Conservation (phyloP, 23 tunicate genomes). For the Ascidia mentula region DNA sequence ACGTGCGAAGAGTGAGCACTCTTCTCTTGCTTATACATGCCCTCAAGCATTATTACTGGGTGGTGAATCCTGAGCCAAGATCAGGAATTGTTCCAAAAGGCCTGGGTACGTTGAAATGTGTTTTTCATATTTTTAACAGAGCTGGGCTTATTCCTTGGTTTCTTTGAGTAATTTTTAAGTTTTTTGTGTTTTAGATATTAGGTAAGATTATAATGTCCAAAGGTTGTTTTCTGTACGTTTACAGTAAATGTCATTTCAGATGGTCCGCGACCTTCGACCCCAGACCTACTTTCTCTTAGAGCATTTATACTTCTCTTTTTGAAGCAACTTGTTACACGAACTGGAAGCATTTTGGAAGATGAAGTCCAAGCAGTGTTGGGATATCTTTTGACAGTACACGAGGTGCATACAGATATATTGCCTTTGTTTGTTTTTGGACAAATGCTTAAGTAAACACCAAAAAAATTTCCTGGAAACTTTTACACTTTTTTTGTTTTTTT, state of each 20-base stretch:
- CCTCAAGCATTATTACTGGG: slow-evolving; percentile 98
- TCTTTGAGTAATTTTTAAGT: too few relatives aligned
- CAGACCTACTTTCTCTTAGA: slow-evolving; percentile 78
- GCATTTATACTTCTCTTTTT: slow-evolving; percentile 92
- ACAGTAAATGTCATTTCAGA: slow-evolving; percentile 32
- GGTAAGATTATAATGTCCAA: too few relatives aligned
- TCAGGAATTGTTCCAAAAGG: slow-evolving; percentile 91
- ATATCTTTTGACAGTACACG: slow-evolving; percentile 92
- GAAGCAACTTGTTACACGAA: slow-evolving; percentile 87
- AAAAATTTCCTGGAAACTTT: too few relatives aligned
- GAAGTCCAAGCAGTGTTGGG: slow-evolving; percentile 88
- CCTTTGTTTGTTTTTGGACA: background rate
- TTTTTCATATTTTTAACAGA: too few relatives aligned
- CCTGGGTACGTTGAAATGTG: slow-evolving; percentile 39
- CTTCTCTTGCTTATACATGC: slow-evolving; percentile 91
- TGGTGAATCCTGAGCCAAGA: slow-evolving; percentile 80
- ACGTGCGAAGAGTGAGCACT: slow-evolving; percentile 91
- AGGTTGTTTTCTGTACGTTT: background rate
- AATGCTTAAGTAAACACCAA: background rate
- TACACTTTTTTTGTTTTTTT: background rate
- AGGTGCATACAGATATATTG: slow-evolving; percentile 30
- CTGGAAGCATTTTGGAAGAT: slow-evolving; percentile 65
- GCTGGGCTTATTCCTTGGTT: too few relatives aligned
- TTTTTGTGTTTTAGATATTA: too few relatives aligned
- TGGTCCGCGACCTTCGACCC: slow-evolving; percentile 79